Evolutionary conservation across 2,113 vertebrate species (phyloP), one percentile per base, ranked within the genome.

Genomic region (Oceanodroma tethys): DNA sequence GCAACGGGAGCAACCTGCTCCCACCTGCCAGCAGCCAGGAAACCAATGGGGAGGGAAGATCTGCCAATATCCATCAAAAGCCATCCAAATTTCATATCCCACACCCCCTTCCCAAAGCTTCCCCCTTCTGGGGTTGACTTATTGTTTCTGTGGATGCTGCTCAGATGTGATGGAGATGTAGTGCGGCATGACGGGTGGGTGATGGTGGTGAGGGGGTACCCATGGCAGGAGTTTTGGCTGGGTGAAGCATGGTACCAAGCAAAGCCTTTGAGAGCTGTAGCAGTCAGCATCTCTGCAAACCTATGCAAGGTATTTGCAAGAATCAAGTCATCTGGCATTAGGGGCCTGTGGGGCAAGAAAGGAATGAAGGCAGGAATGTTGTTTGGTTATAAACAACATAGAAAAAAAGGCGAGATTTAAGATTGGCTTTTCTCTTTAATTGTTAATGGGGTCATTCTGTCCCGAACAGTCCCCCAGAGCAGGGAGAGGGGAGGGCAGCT

Each of bases 361-460:
- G 70, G 89, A 95, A 95, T 59, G 58, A 70, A 90, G 83, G 81
- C 65, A 93, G 81, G 93, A 95, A 90, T 79, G 73, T 68, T 85
- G 84, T 66, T 94, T 91, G 56, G 93, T 85, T 96, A 89, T 87
- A 94, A 97, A 94, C 93, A 95, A 89, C 38, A 48, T 7, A 16
- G 53, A 5, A 30, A 71, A 63, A 83, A 56, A 11, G 5, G 48
- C 62, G 81, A 91, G 42, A 59, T 95, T 94, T 90, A 73, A 71
- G 21, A 55, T 59, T 93, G 89, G 62, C 42, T 95, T 95, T 94
- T 95, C 88, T 81, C 32, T 97, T 86, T 91, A 85, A 91, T 86
- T 95, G 86, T 91, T 94, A 82, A 90, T 93, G 84, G 79, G 93
- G 96, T 96, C 84, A 82, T 93, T 96, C 71, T 73, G 84, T 93